A percentile compares a stretch with the other conserved stretches of the same genome.
phyloP scores from a whole-genome alignment of 2,113 vertebrate species.

The Ceyx melanurus region DNA sequence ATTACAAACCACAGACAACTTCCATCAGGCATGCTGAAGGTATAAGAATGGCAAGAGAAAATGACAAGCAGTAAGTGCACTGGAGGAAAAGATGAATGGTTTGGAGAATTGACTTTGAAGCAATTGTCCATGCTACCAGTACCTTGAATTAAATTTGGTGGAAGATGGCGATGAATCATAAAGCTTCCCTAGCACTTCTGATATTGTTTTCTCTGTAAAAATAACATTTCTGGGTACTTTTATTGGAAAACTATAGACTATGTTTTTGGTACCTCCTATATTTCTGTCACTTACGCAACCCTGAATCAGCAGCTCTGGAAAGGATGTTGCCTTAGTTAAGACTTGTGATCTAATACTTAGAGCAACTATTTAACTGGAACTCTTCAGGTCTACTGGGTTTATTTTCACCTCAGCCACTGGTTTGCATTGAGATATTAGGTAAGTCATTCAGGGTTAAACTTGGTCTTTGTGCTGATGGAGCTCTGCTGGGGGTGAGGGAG shows the following conservation, averaged over 20 bases:
- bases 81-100: not conserved
- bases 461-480: not conserved
- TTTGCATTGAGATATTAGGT: not conserved
- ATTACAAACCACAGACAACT: constrained; percentile 65
- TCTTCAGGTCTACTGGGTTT: not conserved
- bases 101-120: not conserved
- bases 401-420: not conserved
- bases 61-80: not conserved
- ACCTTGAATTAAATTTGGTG: constrained; percentile 5
- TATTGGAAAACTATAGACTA: not conserved
- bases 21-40: constrained; percentile 23
- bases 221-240: constrained; percentile 14
- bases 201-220: not conserved
- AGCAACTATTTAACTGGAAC: constrained; percentile 1
- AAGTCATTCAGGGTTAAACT: constrained; percentile 20
- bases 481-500: not conserved
- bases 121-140: constrained; percentile 2
- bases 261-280: not conserved
- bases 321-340: not conserved
- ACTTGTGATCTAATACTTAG: not conserved
- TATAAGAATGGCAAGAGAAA: constrained; percentile 41
- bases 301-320: constrained; percentile 36
- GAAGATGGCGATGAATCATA: not conserved
- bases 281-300: constrained; percentile 23
- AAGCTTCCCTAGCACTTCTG: not conserved